These are phyloP conservation scores for Rattus rattus DNA, from an alignment of 2,113 vertebrate species.

Conservation along the genomic window DNA sequence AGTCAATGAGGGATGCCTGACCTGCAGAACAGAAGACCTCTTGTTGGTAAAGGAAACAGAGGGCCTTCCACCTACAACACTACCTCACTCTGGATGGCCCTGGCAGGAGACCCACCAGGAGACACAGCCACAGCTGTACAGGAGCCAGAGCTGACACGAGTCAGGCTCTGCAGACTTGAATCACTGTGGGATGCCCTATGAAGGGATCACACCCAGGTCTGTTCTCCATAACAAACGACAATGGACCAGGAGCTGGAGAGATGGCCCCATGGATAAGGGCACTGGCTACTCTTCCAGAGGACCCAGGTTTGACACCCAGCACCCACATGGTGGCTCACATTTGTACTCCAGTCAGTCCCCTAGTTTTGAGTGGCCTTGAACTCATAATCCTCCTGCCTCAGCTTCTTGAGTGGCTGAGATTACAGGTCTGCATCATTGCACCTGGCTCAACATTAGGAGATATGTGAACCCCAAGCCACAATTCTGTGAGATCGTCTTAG, in stretches of 20 bases:
- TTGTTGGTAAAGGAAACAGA: neutral
- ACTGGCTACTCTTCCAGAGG: neutral
- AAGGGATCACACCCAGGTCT: neutral
- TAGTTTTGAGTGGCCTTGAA: neutral
- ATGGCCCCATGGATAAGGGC: neutral
- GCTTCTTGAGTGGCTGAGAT: neutral
- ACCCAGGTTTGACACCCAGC: neutral
- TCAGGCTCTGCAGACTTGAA: neutral
- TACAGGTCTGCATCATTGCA: neutral
- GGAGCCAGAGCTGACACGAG: neutral
- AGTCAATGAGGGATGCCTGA: conserved; percentile 93
- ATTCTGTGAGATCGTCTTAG: neutral
- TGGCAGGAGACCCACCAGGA: accelerated
- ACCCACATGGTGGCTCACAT: neutral
- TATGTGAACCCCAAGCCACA: neutral
- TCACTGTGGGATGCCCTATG: neutral
- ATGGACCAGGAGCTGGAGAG: neutral
- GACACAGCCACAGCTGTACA: neutral
- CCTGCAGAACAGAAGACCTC: conserved; percentile 84
- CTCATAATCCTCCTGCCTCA: neutral
- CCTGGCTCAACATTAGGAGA: neutral
- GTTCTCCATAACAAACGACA: neutral
- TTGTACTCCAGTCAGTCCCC: neutral
- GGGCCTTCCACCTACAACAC: neutral
- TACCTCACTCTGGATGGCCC: neutral